Evolutionary conservation across 2,113 vertebrate species (phyloP).

Genomic region (Oreochromis tanganicae): DNA sequence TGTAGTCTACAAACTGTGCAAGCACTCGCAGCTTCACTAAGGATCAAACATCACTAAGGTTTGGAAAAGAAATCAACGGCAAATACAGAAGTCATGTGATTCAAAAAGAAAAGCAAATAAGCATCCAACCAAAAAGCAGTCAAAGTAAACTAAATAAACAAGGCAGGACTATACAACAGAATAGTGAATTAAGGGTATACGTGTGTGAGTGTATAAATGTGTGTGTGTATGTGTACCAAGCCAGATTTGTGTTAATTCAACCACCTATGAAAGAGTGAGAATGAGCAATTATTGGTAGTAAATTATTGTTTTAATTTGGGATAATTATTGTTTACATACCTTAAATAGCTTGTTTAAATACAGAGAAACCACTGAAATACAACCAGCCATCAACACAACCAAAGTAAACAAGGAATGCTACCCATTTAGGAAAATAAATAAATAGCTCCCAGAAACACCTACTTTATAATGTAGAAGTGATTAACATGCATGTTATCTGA

Average conservation of each 20-base stretch:
- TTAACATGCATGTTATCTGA: not conserved
- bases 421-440: not conserved
- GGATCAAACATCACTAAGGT: not conserved
- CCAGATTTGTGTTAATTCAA: not conserved
- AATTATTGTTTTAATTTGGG: not conserved
- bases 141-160: not conserved
- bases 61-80: not conserved
- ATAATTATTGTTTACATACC: not conserved
- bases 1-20: not conserved
- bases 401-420: not conserved
- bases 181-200: not conserved
- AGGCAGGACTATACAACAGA: not conserved
- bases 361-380: not conserved
- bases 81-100: not conserved
- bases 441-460: not conserved
- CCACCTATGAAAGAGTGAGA: rapidly evolving
- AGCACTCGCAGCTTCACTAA: not conserved
- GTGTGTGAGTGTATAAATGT: not conserved
- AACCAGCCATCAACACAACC: not conserved
- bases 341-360: not conserved
- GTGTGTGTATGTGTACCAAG: not conserved
- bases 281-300: not conserved
- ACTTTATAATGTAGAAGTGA: not conserved
- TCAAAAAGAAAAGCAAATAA: not conserved
- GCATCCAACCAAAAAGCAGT: not conserved